Evolutionary conservation across 2,113 vertebrate species (phyloP), one percentile per base, ranked within the genome.

Genomic region (Martes martes): DNA sequence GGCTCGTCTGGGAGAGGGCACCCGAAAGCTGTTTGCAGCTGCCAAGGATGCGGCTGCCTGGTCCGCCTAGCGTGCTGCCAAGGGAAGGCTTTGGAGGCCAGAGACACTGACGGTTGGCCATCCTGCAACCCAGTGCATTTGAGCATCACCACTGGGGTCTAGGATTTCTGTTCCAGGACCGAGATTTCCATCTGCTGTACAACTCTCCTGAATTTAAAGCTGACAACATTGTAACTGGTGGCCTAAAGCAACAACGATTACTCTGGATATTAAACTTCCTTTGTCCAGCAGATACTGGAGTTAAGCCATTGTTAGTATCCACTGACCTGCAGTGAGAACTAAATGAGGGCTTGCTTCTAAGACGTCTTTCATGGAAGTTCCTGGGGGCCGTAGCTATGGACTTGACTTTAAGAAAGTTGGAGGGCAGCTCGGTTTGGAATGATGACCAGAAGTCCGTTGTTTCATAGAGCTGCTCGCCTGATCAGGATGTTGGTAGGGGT

Each of bases 61-160:
- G 3, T 11, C 13, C 1, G 0, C 2, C n/a, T 13, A 0, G 9
- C 10, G 0, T 3, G 39, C 1, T 4, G 19, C 33, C n/a, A 16
- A 47, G 24, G 7, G n/a, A 50, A 45, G 19, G n/a, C 1, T 1
- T 4, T 0, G 0, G 15, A 52, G 65, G 61, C 65, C 1, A 7
- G 78, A 50, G 36, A 28, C 14, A 3, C 6, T n/a, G 28, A 2
- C 2, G n/a, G 15, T 18, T 4, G 21, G 42, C 11, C 55, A 28
- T 26, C 82, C 67, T 93, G 57, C 31, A 33, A 24, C 50, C 94
- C 83, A 9, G 11, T 15, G 39, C 26, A 65, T 45, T 74, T 45
- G 15, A 45, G 92, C 83, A 47, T 78, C 28, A 5, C 7, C 18
- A 0, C 67, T 71, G 79, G 84, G 45, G 88, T 50, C 87, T 28